Evolutionary conservation across 2,113 vertebrate genomes (phyloP).

Genomic region (Panthera uncia): DNA sequence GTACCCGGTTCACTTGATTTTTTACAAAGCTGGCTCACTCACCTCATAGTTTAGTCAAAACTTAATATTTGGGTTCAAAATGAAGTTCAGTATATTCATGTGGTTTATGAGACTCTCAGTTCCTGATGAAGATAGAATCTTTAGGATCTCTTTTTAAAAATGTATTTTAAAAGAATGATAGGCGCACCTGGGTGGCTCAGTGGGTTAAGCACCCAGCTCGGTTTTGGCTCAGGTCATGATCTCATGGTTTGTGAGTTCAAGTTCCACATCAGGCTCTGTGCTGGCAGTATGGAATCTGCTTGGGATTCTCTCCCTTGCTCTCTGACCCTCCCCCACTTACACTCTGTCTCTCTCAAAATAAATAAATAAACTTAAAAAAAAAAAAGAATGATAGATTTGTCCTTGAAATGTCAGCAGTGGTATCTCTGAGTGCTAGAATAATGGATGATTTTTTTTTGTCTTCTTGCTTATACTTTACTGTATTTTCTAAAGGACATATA

Average conservation of each 20-base stretch:
- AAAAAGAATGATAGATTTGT: neutral
- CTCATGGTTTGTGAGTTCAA: too few species aligned
- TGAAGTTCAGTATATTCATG: neutral
- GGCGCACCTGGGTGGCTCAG: too few species aligned
- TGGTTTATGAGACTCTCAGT: neutral
- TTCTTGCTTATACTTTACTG: constrained; percentile 10
- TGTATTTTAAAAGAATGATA: neutral
- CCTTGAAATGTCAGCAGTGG: neutral
- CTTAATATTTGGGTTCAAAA: constrained; percentile 48
- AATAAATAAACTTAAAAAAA: neutral
- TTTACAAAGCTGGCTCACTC: neutral
- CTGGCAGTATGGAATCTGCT: too few species aligned
- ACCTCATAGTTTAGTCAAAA: constrained; percentile 6
- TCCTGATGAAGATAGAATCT: neutral
- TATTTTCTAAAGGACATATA: constrained; percentile 3
- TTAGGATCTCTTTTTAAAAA: neutral
- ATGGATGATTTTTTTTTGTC: neutral
- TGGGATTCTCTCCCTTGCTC: too few species aligned
- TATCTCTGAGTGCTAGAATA: neutral
- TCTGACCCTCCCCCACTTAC: too few species aligned
- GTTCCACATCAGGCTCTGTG: too few species aligned
- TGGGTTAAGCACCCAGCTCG: too few species aligned
- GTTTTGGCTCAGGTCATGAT: too few species aligned
- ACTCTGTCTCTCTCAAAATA: too few species aligned
- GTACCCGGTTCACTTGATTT: neutral